Evolutionary conservation across 2,888 invertebrate species (phyloP).

Genomic region (Himalopsyche anomala): DNA sequence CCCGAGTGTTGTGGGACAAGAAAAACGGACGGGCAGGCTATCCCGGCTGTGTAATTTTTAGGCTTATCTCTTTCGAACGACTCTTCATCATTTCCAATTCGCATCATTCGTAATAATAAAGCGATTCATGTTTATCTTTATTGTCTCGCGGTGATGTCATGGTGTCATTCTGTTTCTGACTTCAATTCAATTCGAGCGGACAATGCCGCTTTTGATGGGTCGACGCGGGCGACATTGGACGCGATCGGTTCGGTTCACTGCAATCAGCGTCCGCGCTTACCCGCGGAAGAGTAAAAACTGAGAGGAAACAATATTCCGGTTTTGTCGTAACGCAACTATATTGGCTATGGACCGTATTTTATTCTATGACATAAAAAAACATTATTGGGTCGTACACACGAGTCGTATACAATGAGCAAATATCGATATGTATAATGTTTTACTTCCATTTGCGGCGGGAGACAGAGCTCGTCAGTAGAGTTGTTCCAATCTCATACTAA

Average conservation of each 20-base stretch:
- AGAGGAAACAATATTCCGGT: too few relatives aligned
- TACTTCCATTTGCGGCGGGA: too few relatives aligned
- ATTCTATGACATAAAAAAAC: too few relatives aligned
- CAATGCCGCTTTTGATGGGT: constrained; percentile 10
- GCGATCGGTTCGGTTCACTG: constrained; percentile 32
- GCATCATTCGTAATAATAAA: constrained; percentile 16
- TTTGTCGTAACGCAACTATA: too few relatives aligned
- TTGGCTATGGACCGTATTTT: too few relatives aligned
- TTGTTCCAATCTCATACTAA: too few relatives aligned
- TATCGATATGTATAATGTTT: too few relatives aligned
- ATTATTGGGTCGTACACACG: too few relatives aligned
- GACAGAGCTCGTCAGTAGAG: too few relatives aligned
- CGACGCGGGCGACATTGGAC: constrained; percentile 18
- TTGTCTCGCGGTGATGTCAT: constrained; percentile 14
- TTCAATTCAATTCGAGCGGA: constrained; percentile 9
- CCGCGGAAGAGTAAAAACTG: neutral
- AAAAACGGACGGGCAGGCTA: too few relatives aligned
- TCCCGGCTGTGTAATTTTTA: neutral
- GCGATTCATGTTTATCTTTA: constrained; percentile 16
- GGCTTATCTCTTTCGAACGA: neutral
- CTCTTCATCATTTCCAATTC: neutral
- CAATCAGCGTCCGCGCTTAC: neutral
- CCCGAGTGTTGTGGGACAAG: too few relatives aligned
- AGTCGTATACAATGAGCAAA: too few relatives aligned
- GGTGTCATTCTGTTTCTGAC: constrained; percentile 5